phyloP scores from a whole-genome alignment of 1,140 invertebrate genomes.

The Drosophila subobscura region DNA sequence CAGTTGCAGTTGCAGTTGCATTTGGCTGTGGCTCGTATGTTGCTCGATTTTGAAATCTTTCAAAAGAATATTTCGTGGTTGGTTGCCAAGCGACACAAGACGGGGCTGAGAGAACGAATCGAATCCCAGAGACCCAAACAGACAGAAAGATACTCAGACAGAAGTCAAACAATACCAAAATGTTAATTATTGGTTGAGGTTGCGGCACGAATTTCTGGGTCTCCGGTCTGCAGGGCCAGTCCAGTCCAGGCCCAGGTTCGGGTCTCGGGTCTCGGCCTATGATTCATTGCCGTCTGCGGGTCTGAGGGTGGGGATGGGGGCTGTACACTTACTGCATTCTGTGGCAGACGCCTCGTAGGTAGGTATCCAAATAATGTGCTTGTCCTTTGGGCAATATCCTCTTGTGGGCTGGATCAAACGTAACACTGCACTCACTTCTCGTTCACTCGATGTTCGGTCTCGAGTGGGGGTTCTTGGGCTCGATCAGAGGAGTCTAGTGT shows the following conservation, averaged over 20 bases:
- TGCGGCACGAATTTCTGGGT: conserved; percentile 53
- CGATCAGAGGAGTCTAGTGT: conserved; percentile 2
- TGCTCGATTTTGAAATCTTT: conserved; percentile 60
- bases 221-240: conserved; percentile 34
- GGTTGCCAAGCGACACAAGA: conserved; percentile 68
- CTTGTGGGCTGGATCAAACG: conserved; percentile 20
- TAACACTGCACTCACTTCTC: conserved; percentile 30
- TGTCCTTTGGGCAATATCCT: conserved; percentile 9
- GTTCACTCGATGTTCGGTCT: too few relatives aligned
- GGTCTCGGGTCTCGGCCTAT: conserved; percentile 12
- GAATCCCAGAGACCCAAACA: conserved; percentile 13
- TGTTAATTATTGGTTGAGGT: conserved; percentile 59
- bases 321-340: conserved; percentile 65
- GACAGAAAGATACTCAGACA: background rate
- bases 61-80: conserved; percentile 78
- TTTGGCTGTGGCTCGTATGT: conserved; percentile 30
- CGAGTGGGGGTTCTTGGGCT: conserved; percentile 15
- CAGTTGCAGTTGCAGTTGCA: conserved; percentile 23
- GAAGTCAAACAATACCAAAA: conserved; percentile 57
- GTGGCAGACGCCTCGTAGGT: conserved; percentile 12
- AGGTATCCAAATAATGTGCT: conserved; percentile 41
- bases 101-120: conserved; percentile 43
- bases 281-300: conserved; percentile 44
- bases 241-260: conserved; percentile 26
- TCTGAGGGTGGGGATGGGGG: background rate